Percentiles rank a stretch among this genome's conserved stretches.
Conservation (phyloP, 2,797 vertebrate genomes). For the Hemitrygon akajei region DNA sequence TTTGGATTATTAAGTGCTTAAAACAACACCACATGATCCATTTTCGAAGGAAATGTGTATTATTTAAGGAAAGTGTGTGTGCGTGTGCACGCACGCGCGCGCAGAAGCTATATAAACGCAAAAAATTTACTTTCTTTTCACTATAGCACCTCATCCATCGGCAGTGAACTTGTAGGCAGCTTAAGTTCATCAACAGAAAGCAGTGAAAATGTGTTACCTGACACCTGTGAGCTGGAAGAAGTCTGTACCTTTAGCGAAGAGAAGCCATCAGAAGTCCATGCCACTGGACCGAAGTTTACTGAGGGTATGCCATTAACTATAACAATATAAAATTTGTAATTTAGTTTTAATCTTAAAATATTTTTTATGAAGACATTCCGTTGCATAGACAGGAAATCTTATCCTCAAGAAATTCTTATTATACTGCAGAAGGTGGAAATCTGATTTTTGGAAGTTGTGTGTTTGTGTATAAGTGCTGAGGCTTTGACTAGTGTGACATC, state of each 20-base stretch:
- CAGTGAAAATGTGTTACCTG: conserved; percentile 14
- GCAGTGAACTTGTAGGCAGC: neutral
- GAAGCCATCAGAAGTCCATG: neutral
- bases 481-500: too few relatives aligned
- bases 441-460: too few relatives aligned
- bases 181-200: conserved; percentile 21
- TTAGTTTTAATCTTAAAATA: neutral
- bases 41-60: too few relatives aligned
- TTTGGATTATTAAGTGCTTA: too few relatives aligned
- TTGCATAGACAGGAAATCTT: neutral
- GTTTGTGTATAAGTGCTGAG: too few relatives aligned
- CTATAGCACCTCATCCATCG: neutral
- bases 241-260: neutral
- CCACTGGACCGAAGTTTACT: neutral
- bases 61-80: too few relatives aligned
- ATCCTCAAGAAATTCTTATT: neutral
- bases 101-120: neutral
- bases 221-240: conserved; percentile 28
- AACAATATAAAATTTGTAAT: neutral
- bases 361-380: neutral
- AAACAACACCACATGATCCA: too few relatives aligned
- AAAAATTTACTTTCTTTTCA: neutral
- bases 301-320: neutral
- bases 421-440: too few relatives aligned
- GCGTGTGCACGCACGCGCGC: too few relatives aligned